Percentiles rank a stretch among this genome's conserved stretches.
Conservation (phyloP, 2,888 invertebrate species). For the Scaptomyza flava region DNA sequence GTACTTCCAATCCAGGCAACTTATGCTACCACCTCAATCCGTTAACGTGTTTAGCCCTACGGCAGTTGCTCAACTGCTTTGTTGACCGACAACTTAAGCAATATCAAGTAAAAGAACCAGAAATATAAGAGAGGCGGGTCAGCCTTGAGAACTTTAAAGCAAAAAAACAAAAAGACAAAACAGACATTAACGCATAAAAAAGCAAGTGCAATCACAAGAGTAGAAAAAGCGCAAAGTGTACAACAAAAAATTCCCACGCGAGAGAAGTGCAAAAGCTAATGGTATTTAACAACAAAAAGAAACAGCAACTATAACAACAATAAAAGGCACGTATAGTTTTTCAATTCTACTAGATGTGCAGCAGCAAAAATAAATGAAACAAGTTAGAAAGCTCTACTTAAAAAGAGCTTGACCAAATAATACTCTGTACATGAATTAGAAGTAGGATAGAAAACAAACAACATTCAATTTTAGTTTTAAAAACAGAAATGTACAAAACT, state of each 20-base stretch:
- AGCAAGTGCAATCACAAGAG: constrained; percentile 46
- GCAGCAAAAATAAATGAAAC: constrained; percentile 6
- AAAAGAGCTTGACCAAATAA: not conserved
- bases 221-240: constrained; percentile 24
- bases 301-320: constrained; percentile 16
- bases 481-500: not conserved
- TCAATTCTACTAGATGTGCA: constrained; percentile 48
- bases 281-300: constrained; percentile 3
- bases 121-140: constrained; percentile 11
- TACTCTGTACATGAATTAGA: constrained; percentile 10
- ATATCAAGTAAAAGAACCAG: constrained; percentile 1
- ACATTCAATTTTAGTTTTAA: no score
- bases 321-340: constrained; percentile 39
- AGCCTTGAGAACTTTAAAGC: constrained; percentile 52
- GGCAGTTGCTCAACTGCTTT: constrained; percentile 48
- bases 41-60: constrained; percentile 26
- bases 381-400: not conserved
- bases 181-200: constrained; percentile 7
- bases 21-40: constrained; percentile 16
- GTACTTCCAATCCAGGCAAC: constrained; percentile 22
- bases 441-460: no score
- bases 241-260: constrained; percentile 58
- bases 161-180: constrained; percentile 1
- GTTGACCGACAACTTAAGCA: constrained; percentile 23
- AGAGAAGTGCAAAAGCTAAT: constrained; percentile 48